Evolutionary conservation across 2,888 invertebrate species (phyloP).

Genomic region (Philhelius pedissequus): DNA sequence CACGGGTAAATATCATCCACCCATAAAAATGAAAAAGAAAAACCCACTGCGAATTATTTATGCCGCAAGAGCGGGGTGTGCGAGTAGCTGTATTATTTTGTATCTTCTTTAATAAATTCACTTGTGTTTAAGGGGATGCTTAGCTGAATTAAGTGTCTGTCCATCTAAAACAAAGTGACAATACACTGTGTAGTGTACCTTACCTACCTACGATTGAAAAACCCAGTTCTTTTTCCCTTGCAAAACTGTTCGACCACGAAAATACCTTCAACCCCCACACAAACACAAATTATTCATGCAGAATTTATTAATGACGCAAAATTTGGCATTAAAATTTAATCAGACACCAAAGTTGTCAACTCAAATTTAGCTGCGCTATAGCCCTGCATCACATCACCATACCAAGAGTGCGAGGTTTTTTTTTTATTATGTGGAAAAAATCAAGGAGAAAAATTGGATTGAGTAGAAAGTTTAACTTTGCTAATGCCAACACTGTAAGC

Average conservation of each 20-base stretch:
- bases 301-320: constrained; percentile 71
- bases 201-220: neutral
- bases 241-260: constrained; percentile 11
- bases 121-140: constrained; percentile 36
- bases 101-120: constrained; percentile 32
- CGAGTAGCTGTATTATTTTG: neutral
- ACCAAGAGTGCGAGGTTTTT: neutral
- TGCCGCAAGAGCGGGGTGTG: neutral
- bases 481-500: constrained; percentile 65
- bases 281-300: constrained; percentile 71
- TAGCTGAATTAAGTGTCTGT: constrained; percentile 62
- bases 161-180: constrained; percentile 51
- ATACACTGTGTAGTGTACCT: neutral
- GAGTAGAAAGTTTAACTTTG: constrained; percentile 52
- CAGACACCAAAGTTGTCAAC: constrained; percentile 74
- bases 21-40: neutral
- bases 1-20: constrained; percentile 28
- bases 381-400: neutral
- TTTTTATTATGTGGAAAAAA: constrained; percentile 20
- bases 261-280: neutral
- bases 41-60: constrained; percentile 42
- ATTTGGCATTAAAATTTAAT: constrained; percentile 77
- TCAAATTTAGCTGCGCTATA: constrained; percentile 66
- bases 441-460: neutral
- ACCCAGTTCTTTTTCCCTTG: constrained; percentile 1